phyloP scores from a whole-genome alignment of 2,888 invertebrate genomes.

The Andrena dorsata region DNA sequence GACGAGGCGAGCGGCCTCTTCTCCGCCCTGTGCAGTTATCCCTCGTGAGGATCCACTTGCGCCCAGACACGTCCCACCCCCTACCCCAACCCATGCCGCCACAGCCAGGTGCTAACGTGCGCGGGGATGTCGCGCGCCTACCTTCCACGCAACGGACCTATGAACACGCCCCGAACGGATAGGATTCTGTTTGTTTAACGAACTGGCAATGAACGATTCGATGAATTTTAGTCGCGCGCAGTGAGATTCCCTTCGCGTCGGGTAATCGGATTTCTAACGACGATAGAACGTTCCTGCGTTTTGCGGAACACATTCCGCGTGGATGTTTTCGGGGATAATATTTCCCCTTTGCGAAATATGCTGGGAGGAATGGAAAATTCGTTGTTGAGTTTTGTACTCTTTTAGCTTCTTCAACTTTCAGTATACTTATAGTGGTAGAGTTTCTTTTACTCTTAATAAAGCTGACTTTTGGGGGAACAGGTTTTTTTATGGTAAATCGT shows the following conservation, averaged over 20 bases:
- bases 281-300: neutral
- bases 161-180: neutral
- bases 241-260: conserved; percentile 2
- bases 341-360: too few relatives aligned
- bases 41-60: conserved; percentile 45
- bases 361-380: too few relatives aligned
- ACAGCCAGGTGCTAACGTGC: conserved; percentile 31
- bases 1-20: conserved; percentile 64
- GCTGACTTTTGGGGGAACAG: too few relatives aligned
- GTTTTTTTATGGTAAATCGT: too few relatives aligned
- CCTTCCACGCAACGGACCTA: neutral
- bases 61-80: conserved; percentile 41
- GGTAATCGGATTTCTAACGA: conserved; percentile 6
- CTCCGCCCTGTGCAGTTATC: conserved; percentile 37
- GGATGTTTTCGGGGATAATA: too few relatives aligned
- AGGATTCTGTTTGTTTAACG: neutral
- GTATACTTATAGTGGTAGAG: too few relatives aligned
- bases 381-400: too few relatives aligned
- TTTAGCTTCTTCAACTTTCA: too few relatives aligned
- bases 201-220: conserved; percentile 5
- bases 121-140: neutral
- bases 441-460: too few relatives aligned
- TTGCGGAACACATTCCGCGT: too few relatives aligned
- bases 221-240: conserved; percentile 1
- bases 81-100: neutral